phyloP scores from a whole-genome alignment of 1,140 invertebrate species.

The Watersipora subatra region DNA sequence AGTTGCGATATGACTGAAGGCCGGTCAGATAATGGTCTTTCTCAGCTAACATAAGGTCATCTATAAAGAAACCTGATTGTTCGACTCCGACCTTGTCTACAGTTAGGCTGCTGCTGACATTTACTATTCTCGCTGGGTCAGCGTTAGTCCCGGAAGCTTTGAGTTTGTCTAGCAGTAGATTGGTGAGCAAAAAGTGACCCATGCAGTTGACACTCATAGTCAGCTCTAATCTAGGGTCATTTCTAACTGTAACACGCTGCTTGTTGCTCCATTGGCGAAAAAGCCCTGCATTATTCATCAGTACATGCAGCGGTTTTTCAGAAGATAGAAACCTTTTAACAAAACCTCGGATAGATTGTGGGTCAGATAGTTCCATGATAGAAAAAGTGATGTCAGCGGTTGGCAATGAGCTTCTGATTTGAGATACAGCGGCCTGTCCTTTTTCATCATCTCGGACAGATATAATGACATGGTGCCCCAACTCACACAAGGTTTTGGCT shows the following conservation, averaged over 20 bases:
- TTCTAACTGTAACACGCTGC: conserved; percentile 8
- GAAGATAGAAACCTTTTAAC: conserved; percentile 43
- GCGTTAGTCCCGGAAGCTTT: conserved; percentile 5
- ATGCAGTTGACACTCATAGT: conserved; percentile 26
- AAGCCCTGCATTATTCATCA: conserved; percentile 31
- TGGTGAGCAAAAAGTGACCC: conserved; percentile 63
- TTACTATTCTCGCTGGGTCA: neutral
- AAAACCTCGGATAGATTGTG: conserved; percentile 23
- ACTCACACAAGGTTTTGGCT: conserved; percentile 21
- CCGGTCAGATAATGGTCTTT: neutral
- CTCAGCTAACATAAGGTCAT: neutral
- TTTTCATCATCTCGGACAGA: conserved; percentile 52
- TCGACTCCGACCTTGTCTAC: neutral
- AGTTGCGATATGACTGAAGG: neutral
- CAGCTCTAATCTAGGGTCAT: conserved; percentile 17
- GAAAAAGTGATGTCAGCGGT: conserved; percentile 23
- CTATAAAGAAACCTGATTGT: neutral
- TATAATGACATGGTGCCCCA: conserved; percentile 49
- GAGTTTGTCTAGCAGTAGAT: conserved; percentile 38
- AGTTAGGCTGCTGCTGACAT: neutral
- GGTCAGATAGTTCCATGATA: conserved; percentile 22
- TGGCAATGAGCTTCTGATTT: conserved; percentile 49
- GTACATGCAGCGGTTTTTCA: conserved; percentile 54
- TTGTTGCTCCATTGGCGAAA: too few species aligned
- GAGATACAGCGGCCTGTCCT: conserved; percentile 22